Percentiles rank a stretch among this genome's conserved stretches.
Conservation (phyloP, 2,797 vertebrate species). For the Coregonus ussuriensis region DNA sequence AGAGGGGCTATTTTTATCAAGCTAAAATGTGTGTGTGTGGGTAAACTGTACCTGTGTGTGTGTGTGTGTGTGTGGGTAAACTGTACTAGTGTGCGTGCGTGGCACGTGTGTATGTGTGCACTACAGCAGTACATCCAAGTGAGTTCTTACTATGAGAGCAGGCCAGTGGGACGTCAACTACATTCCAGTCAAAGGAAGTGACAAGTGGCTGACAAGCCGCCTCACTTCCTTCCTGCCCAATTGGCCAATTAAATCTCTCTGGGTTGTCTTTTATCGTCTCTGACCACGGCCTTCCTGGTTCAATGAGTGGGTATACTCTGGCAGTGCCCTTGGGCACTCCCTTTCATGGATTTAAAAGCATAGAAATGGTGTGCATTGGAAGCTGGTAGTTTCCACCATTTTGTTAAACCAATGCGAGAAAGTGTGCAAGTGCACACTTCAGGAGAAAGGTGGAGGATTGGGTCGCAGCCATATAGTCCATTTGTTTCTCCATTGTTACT, state of each 20-base stretch:
- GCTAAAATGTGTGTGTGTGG: background rate
- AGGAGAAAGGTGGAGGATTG: too few species aligned
- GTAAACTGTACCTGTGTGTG: too few species aligned
- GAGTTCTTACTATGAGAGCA: constrained; percentile 18
- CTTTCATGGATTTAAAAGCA: too few species aligned
- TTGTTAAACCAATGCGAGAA: too few species aligned
- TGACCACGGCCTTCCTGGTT: constrained; percentile 50
- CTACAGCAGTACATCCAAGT: background rate
- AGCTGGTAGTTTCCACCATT: too few species aligned
- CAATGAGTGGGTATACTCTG: constrained; percentile 62
- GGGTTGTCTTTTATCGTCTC: constrained; percentile 26
- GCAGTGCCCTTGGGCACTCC: constrained; percentile 32
- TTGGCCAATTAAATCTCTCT: constrained; percentile 48
- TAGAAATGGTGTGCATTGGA: too few species aligned
- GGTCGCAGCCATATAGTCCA: too few species aligned
- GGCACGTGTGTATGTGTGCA: background rate
- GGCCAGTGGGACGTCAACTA: constrained; percentile 30
- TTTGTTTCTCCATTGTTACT: too few species aligned
- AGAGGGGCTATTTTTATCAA: background rate
- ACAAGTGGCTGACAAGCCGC: constrained; percentile 53
- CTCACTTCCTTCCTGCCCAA: constrained; percentile 43
- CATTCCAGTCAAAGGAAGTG: constrained; percentile 48
- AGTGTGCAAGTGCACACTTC: too few species aligned
- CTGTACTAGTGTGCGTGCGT: background rate
- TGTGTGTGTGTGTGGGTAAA: too few species aligned